Percentiles rank a stretch among this genome's conserved stretches.
These are phyloP conservation scores for Eleutherodactylus coqui DNA, from an alignment of 2,797 vertebrate genomes.

Conservation along the genomic window DNA sequence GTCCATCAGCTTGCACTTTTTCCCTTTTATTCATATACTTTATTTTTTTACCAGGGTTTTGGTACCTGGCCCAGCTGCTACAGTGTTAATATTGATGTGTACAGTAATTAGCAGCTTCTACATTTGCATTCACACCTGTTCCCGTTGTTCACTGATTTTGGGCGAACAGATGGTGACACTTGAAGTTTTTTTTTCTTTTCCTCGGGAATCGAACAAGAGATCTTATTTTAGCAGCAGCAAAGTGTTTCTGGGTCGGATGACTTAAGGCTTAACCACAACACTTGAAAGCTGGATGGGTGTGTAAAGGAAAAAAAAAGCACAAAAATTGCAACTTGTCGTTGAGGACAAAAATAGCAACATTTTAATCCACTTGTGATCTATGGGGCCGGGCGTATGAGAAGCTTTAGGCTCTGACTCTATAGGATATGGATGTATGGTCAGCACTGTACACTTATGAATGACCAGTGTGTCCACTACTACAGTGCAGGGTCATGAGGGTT, in stretches of 20 bases:
- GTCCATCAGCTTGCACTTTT: not conserved
- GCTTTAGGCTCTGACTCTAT: not conserved
- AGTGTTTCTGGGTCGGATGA: constrained; percentile 40
- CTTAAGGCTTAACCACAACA: constrained; percentile 23
- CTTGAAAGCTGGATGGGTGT: not conserved
- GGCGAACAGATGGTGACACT: constrained; percentile 44
- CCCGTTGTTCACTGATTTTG: constrained; percentile 18
- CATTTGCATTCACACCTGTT: constrained; percentile 39
- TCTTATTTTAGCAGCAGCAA: constrained; percentile 26
- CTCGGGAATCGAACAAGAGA: constrained; percentile 19
- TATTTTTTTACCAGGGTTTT: too few relatives aligned
- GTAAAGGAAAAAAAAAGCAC: not conserved
- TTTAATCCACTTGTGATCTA: constrained; percentile 8
- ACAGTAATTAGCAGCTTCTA: not conserved
- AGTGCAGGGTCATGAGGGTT: not conserved
- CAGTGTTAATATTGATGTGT: not conserved
- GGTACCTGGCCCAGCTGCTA: not conserved
- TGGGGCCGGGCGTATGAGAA: not conserved
- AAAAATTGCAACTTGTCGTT: not conserved
- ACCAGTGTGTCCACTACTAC: not conserved
- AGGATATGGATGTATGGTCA: not conserved
- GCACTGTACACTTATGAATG: not conserved
- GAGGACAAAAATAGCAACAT: not conserved
- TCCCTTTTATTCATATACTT: too few relatives aligned
- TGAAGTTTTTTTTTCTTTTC: constrained; percentile 26